phyloP scores from a whole-genome alignment of 2,888 invertebrate species.

The Diadromus collaris region DNA sequence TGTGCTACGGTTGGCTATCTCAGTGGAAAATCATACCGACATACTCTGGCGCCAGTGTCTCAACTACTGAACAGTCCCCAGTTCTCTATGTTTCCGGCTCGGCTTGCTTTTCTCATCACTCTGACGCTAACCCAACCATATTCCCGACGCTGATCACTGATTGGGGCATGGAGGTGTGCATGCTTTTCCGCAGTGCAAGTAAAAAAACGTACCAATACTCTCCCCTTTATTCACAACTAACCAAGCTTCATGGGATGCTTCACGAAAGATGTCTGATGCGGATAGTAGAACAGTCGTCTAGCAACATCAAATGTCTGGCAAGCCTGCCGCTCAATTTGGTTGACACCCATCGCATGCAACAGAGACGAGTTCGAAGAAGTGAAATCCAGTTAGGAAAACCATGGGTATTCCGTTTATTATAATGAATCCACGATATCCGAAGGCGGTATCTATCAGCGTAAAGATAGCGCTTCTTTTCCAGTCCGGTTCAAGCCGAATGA shows the following conservation, averaged over 20 bases:
- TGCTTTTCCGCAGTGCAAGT: neutral
- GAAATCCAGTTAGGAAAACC: constrained; percentile 30
- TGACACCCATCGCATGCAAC: neutral
- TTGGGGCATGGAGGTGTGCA: neutral
- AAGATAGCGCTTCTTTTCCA: constrained; percentile 18
- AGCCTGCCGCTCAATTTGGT: neutral
- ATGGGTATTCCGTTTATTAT: constrained; percentile 26
- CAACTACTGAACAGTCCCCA: neutral
- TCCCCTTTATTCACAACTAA: no score
- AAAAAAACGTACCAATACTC: no score
- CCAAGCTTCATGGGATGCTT: no score
- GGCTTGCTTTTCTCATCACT: neutral
- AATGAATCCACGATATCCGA: constrained; percentile 32
- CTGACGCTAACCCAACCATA: neutral
- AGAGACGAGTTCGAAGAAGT: constrained; percentile 8
- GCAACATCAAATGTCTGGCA: constrained; percentile 20
- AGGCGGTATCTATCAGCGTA: constrained; percentile 8
- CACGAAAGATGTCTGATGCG: neutral
- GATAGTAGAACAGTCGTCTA: neutral
- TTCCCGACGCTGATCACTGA: no score
- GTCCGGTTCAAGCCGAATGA: constrained; percentile 64
- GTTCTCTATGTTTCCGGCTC: neutral
- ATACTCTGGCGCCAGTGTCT: neutral
- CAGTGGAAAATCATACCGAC: neutral
- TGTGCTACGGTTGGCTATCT: no score